Evolutionary conservation across 2,888 invertebrate genomes (phyloP), one percentile per base, ranked within the genome.

Genomic region (Nemurella pictetii): DNA sequence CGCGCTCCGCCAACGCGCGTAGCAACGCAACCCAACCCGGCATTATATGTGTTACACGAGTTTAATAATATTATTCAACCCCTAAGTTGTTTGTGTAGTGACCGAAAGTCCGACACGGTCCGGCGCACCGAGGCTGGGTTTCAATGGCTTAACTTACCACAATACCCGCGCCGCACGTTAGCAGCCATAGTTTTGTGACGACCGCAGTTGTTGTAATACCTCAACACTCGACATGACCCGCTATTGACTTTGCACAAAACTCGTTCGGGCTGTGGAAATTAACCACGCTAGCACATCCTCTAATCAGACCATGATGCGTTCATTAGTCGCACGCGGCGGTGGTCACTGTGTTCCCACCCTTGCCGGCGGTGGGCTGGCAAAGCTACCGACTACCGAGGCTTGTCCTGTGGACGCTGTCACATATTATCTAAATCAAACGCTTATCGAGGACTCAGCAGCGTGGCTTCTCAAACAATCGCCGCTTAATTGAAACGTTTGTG

Each of bases 21-120:
- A 20, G 55, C 15, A 12, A 20, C 25, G 12, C 75, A 27, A 27
- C 5, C 2, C 28, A 25, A 26, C 75, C 26, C 75, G 9, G 28
- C 75, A 26, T 25, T 75, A 78, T 29, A 78, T 78, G 28, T 78
- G 78, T 78, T 28, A 20, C 30, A 78, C 78, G 30, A 78, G 78
- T 78, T 28, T 78, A 82, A 82, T 82, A 82, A 82, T 72, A 72
- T 82, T 81, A 81, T 81, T 81, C 28, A 15, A 5, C 26, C 55
- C 25, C 35, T 81, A 81, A 81, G 55, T 81, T 72, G 82, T 82
- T 82, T 82, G 72, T 55, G 72, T 28, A 82, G 82, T 20, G 55
- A 28, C 35, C 72, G 27, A 55, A 55, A 28, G 82, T 55, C 78
- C 78, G 78, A 30, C 30, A 29, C 26, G 78, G 26, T 28, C 26